These are phyloP conservation scores for Chiroxiphia lanceolata DNA, from an alignment of 2,797 vertebrate genomes.

Conservation along the genomic window DNA sequence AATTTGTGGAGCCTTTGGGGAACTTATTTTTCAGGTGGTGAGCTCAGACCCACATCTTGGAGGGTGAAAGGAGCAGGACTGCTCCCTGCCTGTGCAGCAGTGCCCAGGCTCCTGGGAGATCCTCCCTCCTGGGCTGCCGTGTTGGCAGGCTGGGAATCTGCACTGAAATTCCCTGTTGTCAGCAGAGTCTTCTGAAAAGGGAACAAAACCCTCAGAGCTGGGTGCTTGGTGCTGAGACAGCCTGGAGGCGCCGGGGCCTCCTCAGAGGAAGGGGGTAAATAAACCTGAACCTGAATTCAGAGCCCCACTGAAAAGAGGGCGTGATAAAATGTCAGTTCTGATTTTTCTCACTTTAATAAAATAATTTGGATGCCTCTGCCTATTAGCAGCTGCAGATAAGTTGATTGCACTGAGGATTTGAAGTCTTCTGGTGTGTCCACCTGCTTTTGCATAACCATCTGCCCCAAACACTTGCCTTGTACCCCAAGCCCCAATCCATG, in stretches of 20 bases:
- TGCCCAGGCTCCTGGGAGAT: neutral
- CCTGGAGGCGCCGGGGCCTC: neutral
- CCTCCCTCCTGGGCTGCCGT: fast-evolving
- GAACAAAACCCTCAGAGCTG: neutral
- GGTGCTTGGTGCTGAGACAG: fast-evolving
- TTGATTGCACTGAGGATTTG: neutral
- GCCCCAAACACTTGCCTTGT: neutral
- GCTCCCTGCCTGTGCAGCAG: neutral
- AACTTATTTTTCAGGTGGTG: neutral
- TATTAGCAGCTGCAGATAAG: neutral
- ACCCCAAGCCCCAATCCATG: neutral
- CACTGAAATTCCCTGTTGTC: neutral
- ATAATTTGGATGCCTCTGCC: neutral
- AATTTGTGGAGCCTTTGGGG: neutral
- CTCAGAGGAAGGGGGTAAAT: neutral
- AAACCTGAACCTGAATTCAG: neutral
- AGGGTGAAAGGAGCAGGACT: neutral
- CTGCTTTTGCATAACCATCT: neutral
- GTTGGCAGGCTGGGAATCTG: neutral
- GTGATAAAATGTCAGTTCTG: neutral
- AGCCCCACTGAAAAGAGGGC: neutral
- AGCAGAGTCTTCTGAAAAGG: neutral
- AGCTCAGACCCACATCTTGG: neutral
- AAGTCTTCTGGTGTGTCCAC: neutral
- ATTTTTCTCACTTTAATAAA: neutral